A percentile compares a stretch with the other conserved stretches of the same genome.
These are phyloP conservation scores for Turdus rufiventris DNA, from an alignment of 2,113 vertebrate genomes.

Conservation along the genomic window DNA sequence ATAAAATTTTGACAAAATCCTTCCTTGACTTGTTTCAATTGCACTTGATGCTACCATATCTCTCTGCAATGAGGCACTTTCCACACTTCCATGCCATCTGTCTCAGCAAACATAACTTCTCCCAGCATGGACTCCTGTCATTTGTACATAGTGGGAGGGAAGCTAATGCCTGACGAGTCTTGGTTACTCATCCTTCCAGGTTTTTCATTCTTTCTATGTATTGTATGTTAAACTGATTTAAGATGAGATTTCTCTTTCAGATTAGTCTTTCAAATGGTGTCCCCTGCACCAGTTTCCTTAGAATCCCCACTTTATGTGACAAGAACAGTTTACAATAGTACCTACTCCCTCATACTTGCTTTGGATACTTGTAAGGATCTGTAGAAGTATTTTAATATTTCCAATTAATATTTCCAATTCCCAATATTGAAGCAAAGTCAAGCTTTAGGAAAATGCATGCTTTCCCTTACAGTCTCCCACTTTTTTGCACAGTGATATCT, in stretches of 20 bases:
- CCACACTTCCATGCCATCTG: background rate
- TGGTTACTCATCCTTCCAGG: background rate
- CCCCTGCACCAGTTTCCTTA: background rate
- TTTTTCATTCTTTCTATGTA: background rate
- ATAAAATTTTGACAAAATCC: background rate
- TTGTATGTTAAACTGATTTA: background rate
- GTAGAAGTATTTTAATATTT: background rate
- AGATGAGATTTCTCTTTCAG: background rate
- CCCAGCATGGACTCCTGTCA: background rate
- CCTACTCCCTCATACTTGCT: background rate
- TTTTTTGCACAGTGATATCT: background rate
- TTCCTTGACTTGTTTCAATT: background rate
- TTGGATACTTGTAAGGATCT: background rate
- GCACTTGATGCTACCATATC: background rate
- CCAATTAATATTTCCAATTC: background rate
- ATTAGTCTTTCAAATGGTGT: background rate
- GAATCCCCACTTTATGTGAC: background rate
- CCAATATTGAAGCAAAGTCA: background rate
- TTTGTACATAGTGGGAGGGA: background rate
- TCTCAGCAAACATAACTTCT: background rate
- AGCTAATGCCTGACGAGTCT: background rate
- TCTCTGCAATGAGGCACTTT: background rate
- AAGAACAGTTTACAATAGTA: background rate
- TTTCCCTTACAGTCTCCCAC: background rate
- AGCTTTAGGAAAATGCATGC: background rate